Conservation (phyloP, 2,888 invertebrate genomes). For the Ophioninae sp. region DNA sequence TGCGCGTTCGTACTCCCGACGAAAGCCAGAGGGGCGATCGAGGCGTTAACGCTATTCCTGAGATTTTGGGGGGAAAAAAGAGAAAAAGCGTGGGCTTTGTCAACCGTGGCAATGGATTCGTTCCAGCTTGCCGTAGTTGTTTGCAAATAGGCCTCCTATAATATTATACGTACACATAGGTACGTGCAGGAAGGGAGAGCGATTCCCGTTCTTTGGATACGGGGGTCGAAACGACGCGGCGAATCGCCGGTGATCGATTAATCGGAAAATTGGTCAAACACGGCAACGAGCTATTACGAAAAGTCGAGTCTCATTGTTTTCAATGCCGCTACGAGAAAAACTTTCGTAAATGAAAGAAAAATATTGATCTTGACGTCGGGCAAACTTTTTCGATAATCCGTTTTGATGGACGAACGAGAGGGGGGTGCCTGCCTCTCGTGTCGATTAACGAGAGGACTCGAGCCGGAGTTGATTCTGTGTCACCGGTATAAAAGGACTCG, state of each 20-base stretch:
- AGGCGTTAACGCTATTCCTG: conserved; percentile 78
- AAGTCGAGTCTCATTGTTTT: background rate
- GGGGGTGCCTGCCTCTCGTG: conserved; percentile 39
- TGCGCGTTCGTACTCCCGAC: conserved; percentile 75
- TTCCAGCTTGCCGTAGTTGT: conserved; percentile 79
- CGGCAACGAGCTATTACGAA: background rate
- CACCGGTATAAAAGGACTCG: background rate
- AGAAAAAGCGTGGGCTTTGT: conserved; percentile 72
- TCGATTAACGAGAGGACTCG: conserved; percentile 66
- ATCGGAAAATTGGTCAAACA: conserved; percentile 47
- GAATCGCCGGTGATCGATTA: conserved; percentile 66
- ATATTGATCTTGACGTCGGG: conserved; percentile 73
- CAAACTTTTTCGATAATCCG: conserved; percentile 50
- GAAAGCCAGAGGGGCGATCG: conserved; percentile 73
- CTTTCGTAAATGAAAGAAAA: conserved; percentile 58
- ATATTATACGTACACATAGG: background rate
- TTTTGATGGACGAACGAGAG: conserved; percentile 61
- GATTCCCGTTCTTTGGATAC: conserved; percentile 74
- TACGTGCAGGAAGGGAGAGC: conserved; percentile 25
- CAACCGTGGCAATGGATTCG: conserved; percentile 78
- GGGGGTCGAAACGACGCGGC: conserved; percentile 69
- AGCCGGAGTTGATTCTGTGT: conserved; percentile 28
- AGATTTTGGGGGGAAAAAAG: conserved; percentile 75
- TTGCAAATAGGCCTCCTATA: conserved; percentile 78
- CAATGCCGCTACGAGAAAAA: background rate